These are phyloP conservation scores for Teleiodes luculella DNA, from an alignment of 2,888 invertebrate genomes.

Conservation along the genomic window DNA sequence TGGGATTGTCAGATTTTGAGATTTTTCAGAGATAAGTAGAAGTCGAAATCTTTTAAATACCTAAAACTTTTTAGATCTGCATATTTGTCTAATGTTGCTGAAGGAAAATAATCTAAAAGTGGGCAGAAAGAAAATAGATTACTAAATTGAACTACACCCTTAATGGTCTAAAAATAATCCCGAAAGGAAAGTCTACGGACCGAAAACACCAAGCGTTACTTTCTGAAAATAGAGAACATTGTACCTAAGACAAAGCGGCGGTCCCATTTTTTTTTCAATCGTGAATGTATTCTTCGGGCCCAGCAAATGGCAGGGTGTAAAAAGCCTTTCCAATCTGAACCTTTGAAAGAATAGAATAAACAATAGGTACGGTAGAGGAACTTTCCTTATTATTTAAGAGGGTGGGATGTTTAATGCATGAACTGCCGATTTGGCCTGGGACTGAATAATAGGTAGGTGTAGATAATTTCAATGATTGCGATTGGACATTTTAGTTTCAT, in stretches of 20 bases:
- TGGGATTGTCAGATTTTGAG: too few species aligned
- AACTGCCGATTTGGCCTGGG: constrained; percentile 58
- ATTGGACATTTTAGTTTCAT: constrained; percentile 43
- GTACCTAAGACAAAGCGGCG: constrained; percentile 63
- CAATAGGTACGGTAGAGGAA: constrained; percentile 61
- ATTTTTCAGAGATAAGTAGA: too few species aligned
- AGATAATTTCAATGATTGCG: constrained; percentile 58
- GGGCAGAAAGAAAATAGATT: not conserved
- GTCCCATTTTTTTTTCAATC: constrained; percentile 51
- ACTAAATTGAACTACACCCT: constrained; percentile 40
- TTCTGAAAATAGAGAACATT: constrained; percentile 68
- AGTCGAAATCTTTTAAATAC: too few species aligned
- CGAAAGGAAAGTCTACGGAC: constrained; percentile 63
- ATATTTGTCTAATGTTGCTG: too few species aligned
- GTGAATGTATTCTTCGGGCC: constrained; percentile 57
- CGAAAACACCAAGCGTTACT: constrained; percentile 62
- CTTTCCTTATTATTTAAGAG: constrained; percentile 74
- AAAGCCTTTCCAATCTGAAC: constrained; percentile 74
- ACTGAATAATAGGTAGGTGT: constrained; percentile 50
- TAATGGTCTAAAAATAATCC: constrained; percentile 59
- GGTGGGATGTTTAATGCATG: constrained; percentile 70
- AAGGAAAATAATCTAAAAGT: too few species aligned
- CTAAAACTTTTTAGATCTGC: too few species aligned
- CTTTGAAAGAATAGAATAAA: constrained; percentile 68
- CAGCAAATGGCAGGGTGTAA: constrained; percentile 61